Base-by-base conservation (phyloP, 1,140 invertebrate genomes). In the Caenorhabditis briggsae region DNA sequence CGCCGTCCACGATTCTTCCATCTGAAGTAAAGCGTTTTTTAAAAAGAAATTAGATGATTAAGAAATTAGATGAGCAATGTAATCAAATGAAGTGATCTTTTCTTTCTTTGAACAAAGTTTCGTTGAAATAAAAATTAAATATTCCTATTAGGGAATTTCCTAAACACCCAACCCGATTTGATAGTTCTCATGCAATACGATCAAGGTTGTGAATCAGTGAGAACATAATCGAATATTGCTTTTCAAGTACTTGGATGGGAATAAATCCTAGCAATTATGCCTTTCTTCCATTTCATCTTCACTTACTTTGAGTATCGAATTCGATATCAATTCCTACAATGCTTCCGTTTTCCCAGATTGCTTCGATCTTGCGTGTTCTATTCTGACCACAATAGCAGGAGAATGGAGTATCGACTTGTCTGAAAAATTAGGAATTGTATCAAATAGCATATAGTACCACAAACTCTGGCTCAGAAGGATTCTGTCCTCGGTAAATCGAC, bases 401-500 rank as follows among this genome's bases (percentile, higher is more conserved):
- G 25, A 88, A 55, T 18, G 91, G 91, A 23, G 92, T 84, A 82
- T 91, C 89, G 6, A 87, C 61, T 55, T 23, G 78, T 64, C 82
- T 84, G 8, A 56, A 83, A 33, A 41, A 9, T 2, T 33, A 70
- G 18, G 25, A 23, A 48, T 12, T 43, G 12, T 33, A 41, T 18
- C 2, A 50, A 20, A 85, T n/a, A 23, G 14, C 2, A 33, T 5
- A 18, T 41, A 59, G 6, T 48, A 14, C 56, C 55, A 41, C 16
- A 0, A 14, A 56, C 84, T 88, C 89, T 25, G 88, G 83, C 78
- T 89, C 87, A 25, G 18, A 86, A 5, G 88, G 90, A 50, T 89
- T 89, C n/a, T 46, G 55, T 61, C 91, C 91, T 18, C 46, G 61
- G 83, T 90, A 91, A 61, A 91, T 90, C 7, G 86, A 88, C 91